phyloP scores from a whole-genome alignment of 2,797 vertebrate species.

The Phrynocephalus guinanensis region DNA sequence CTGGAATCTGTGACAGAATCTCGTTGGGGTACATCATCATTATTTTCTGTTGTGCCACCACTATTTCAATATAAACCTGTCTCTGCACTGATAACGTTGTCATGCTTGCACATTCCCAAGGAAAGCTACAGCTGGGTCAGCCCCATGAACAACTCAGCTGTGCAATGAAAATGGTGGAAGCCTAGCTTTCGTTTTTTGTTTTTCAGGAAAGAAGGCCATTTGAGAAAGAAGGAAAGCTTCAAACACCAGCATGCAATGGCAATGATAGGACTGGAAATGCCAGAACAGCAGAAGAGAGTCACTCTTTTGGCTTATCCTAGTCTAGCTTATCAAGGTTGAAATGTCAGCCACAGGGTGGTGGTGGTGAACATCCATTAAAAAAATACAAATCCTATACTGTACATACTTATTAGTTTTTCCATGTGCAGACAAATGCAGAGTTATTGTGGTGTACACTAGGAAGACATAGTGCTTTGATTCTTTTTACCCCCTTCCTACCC shows the following conservation, averaged over 20 bases:
- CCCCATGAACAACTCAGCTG: not conserved
- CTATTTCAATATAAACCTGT: not conserved
- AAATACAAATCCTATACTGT: too few species aligned
- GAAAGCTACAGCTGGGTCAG: not conserved
- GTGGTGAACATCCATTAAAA: too few species aligned
- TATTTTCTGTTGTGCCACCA: not conserved
- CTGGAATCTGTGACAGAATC: not conserved
- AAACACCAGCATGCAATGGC: not conserved
- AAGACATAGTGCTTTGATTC: too few species aligned
- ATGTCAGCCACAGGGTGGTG: too few species aligned
- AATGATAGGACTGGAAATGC: not conserved
- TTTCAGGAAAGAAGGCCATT: not conserved
- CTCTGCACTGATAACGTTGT: not conserved
- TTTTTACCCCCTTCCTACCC: too few species aligned
- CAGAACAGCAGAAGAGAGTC: not conserved
- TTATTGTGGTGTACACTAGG: too few species aligned
- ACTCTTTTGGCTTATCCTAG: not conserved
- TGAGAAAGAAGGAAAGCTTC: not conserved
- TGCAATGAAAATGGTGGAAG: not conserved
- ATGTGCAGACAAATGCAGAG: too few species aligned
- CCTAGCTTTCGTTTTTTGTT: not conserved
- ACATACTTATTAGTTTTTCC: too few species aligned
- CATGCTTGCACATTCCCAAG: not conserved
- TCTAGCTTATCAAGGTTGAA: not conserved
- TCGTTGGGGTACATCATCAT: not conserved